Conservation (phyloP, 1,140 invertebrate species). For the Conopomorpha cramerella region DNA sequence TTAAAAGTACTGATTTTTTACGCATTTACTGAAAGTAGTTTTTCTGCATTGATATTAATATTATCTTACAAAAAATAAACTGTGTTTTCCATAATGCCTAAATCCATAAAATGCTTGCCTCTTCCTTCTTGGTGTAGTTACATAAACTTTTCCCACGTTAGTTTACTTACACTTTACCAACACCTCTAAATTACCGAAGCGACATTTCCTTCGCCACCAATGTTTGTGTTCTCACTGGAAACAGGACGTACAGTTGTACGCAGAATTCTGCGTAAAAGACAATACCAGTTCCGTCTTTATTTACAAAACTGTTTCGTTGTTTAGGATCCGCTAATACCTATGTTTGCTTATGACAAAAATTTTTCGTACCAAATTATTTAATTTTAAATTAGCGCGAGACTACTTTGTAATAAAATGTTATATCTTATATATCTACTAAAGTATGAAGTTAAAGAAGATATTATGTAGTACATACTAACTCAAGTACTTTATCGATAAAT, state of each 20-base stretch:
- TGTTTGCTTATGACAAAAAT: not conserved
- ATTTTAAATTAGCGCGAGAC: not conserved
- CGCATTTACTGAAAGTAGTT: no score
- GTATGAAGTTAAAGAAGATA: not conserved
- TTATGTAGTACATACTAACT: not conserved
- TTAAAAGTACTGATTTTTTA: no score
- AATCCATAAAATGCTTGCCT: not conserved
- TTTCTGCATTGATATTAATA: not conserved
- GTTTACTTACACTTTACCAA: constrained; percentile 10
- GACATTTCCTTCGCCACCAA: no score
- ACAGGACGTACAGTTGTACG: constrained; percentile 50
- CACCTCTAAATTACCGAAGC: no score
- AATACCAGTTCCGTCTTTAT: constrained; percentile 53
- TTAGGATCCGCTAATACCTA: constrained; percentile 12
- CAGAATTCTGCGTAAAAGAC: constrained; percentile 48
- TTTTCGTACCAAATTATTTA: not conserved
- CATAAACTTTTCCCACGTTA: not conserved
- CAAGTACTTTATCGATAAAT: constrained; percentile 13
- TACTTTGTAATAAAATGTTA: not conserved
- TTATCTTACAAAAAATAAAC: not conserved
- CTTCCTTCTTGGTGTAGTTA: not conserved
- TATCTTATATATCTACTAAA: not conserved
- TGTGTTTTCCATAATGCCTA: not conserved
- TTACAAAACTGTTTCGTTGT: constrained; percentile 42
- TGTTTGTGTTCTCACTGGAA: constrained; percentile 50